phyloP scores from a whole-genome alignment of 2,797 vertebrate genomes.

The Peromyscus melanophrys region DNA sequence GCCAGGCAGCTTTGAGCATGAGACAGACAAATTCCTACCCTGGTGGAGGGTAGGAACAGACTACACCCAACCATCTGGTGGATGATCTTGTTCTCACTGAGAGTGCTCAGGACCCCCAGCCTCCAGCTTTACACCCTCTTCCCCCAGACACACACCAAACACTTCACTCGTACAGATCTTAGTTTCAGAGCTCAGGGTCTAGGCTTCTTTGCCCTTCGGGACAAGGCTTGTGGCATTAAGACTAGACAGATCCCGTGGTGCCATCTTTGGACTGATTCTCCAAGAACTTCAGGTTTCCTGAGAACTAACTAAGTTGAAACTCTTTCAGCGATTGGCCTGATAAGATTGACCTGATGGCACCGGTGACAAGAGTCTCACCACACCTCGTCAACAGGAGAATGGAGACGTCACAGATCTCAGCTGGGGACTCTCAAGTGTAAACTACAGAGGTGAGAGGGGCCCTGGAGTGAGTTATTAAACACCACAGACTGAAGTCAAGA shows the following conservation, averaged over 20 bases:
- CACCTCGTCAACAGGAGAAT: fast-evolving
- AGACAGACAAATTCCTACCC: neutral
- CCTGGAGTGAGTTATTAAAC: fast-evolving
- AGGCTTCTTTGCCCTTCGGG: neutral
- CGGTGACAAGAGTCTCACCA: neutral
- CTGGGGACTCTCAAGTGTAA: fast-evolving
- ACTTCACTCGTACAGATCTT: no score
- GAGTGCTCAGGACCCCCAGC: fast-evolving
- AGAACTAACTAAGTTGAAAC: neutral
- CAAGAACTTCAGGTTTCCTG: neutral
- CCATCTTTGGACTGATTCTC: neutral
- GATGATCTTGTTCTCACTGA: neutral
- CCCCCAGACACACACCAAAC: neutral
- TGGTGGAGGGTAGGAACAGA: neutral
- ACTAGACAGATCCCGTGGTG: no score
- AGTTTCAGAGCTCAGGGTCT: neutral
- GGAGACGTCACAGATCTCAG: fast-evolving
- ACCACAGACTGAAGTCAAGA: neutral
- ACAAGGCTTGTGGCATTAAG: neutral
- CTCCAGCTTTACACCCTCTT: fast-evolving
- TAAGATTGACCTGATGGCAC: neutral
- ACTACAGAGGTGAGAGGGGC: fast-evolving
- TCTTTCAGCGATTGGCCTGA: neutral
- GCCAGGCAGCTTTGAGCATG: neutral
- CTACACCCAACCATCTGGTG: neutral